Base-by-base conservation (phyloP, 2,797 vertebrate genomes). In the Molossus molossus region DNA sequence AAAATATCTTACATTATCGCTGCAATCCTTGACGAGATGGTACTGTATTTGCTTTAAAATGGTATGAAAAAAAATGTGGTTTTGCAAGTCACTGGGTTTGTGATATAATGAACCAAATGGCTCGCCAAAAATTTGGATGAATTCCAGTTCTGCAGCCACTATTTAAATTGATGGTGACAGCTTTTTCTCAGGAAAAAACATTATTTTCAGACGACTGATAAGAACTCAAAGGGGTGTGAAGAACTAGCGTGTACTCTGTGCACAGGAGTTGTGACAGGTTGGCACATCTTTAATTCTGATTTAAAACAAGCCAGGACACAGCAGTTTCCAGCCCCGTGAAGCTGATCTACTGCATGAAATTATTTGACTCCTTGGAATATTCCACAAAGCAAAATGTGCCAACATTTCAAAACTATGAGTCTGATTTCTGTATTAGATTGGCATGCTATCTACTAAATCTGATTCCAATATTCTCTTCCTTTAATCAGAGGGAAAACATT, bases 181-280 rank as follows among this genome's bases (percentile, higher is more conserved):
- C 97, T 98, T 97, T 97, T 98, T 98, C 97, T 96, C 95, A 94
- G 87, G 91, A 97, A 98, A 97, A 97, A 96, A 97, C n/a, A 97
- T 98, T 98, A 97, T 98, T 98, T 98, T 98, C 97, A 95, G 98
- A 96, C 98, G 98, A 98, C 96, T 98, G 98, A 98, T 98, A 98
- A 96, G 97, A 98, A 98, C 97, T 98, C 98, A 98, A 98, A 98
- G 94, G 96, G 91, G 96, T 98, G 98, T 98, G 98, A 98, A 98
- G 97, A 98, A 97, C 97, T 94, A 87, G 75, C 96, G 93, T 95
- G 96, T 95, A 97, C 97, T 95, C 96, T 94, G 76, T 97, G 97
- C 95, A 97, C 67, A 91, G 94, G 92, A 97, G 84, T 96, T 97
- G 96, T 97, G 97, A 98, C 98, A 98, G 95, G 96, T 97, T 98